Evolutionary conservation across 1,140 invertebrate species (phyloP), one percentile per base, ranked within the genome.

Genomic region (Cydia splendana): DNA sequence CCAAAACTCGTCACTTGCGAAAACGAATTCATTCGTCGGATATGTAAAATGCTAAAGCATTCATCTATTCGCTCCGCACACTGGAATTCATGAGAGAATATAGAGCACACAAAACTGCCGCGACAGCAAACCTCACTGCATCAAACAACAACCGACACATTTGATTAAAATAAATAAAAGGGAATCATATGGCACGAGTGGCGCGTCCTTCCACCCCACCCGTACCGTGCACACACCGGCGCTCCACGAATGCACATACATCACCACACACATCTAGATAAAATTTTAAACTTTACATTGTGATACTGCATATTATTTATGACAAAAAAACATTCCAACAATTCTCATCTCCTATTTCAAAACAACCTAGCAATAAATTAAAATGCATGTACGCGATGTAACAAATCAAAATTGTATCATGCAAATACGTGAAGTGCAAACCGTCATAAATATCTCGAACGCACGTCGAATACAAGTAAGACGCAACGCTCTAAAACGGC

Each of bases 41-140:
- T 91, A 91, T 93, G 91, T 91, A 92, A 91, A 92, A 93, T 89
- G 89, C 91, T 91, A 91, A 92, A 93, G 87, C 88, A 93, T 93
- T 92, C 91, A 92, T 92, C 89, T 91, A 89, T 86, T 82, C 85
- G 85, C 81, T 85, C 84, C 85, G 85, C 80, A 85, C 85, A 87
- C 87, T 86, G 89, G 88, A 91, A 91, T 93, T 91, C 91, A 93
- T 90, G 86, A 88, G 80, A 85, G 88, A 90, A 88, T 90, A 84
- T 88, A 84, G 86, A 86, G 82, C 86, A 90, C 84, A 87, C 90
- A 89, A 88, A 87, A 89, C 88, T 90, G 87, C 85, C 88, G 83
- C 84, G 84, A 86, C 84, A 86, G 85, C 85, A 87, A 87, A 89
- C 91, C 86, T 85, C 85, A 82, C 85, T 82, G 86, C 87, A 88